Percentiles rank a stretch among this genome's conserved stretches.
These are phyloP conservation scores for Henricia sp. DNA, from an alignment of 53 echinoderm and acorn worm species.

Conservation along the genomic window DNA sequence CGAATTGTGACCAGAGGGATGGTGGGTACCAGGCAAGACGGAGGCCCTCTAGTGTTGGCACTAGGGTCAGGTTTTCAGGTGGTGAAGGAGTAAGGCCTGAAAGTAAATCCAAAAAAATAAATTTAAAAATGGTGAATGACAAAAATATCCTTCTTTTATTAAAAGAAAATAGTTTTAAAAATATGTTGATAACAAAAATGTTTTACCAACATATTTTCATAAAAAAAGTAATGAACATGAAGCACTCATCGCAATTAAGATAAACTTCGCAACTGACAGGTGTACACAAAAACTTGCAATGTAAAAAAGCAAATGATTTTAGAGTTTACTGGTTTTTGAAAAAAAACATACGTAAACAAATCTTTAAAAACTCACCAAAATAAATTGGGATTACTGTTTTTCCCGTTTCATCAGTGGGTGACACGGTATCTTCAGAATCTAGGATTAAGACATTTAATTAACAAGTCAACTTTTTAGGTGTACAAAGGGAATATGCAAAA, in stretches of 20 bases:
- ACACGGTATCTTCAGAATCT: slow-evolving; percentile 66
- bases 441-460: slow-evolving; percentile 7
- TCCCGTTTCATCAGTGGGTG: slow-evolving; percentile 81
- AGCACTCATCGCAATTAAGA: no score
- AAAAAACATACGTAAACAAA: background rate
- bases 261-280: no score
- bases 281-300: background rate
- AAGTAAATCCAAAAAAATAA: no score
- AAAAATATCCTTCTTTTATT: no score
- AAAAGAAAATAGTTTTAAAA: no score
- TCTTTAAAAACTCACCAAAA: slow-evolving; percentile 61
- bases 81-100: slow-evolving; percentile 82
- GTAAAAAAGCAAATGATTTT: background rate
- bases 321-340: background rate
- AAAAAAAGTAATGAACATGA: no score
- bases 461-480: background rate
- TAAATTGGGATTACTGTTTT: slow-evolving; percentile 71
- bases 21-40: slow-evolving; percentile 85
- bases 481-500: background rate
- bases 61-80: slow-evolving; percentile 77
- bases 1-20: slow-evolving; percentile 57
- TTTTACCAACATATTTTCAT: no score
- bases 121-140: no score
- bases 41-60: slow-evolving; percentile 65
- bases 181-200: no score